Percentiles rank a stretch among this genome's conserved stretches.
These are phyloP conservation scores for Hyles euphorbiae DNA, from an alignment of 1,140 invertebrate genomes.

Conservation along the genomic window DNA sequence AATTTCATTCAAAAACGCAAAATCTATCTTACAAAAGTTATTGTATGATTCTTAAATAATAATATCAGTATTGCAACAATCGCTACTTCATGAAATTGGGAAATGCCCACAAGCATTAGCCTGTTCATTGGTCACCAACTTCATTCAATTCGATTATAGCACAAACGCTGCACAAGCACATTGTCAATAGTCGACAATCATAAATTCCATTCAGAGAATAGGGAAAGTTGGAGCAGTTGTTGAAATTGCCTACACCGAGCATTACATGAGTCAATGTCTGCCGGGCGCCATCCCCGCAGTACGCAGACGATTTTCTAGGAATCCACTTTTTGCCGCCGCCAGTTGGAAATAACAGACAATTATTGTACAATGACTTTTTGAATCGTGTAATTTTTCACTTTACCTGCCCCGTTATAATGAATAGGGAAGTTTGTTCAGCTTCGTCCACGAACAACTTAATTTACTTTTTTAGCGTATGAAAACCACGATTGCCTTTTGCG, in stretches of 20 bases:
- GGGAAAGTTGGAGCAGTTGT: constrained; percentile 9
- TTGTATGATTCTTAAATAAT: too few species aligned
- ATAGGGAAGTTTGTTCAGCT: neutral
- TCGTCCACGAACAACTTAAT: neutral
- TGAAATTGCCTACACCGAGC: constrained; percentile 41
- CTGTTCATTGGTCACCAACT: too few species aligned
- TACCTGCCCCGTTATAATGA: neutral
- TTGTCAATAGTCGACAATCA: too few species aligned
- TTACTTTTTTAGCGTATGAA: neutral
- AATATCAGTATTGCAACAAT: too few species aligned
- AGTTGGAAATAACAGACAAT: constrained; percentile 48
- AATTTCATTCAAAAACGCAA: too few species aligned
- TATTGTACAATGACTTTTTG: constrained; percentile 44
- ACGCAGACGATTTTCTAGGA: constrained; percentile 48
- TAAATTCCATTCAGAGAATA: too few species aligned
- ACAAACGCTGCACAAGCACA: too few species aligned
- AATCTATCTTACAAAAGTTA: too few species aligned
- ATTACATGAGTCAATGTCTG: constrained; percentile 54
- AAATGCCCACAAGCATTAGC: too few species aligned
- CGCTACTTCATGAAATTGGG: too few species aligned
- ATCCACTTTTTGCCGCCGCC: constrained; percentile 33
- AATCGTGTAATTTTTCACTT: constrained; percentile 17
- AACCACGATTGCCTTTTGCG: neutral
- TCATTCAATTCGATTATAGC: too few species aligned
- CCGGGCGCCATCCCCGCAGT: constrained; percentile 18